phyloP scores from a whole-genome alignment of 2,888 invertebrate genomes.

The Eupithecia tripunctaria region DNA sequence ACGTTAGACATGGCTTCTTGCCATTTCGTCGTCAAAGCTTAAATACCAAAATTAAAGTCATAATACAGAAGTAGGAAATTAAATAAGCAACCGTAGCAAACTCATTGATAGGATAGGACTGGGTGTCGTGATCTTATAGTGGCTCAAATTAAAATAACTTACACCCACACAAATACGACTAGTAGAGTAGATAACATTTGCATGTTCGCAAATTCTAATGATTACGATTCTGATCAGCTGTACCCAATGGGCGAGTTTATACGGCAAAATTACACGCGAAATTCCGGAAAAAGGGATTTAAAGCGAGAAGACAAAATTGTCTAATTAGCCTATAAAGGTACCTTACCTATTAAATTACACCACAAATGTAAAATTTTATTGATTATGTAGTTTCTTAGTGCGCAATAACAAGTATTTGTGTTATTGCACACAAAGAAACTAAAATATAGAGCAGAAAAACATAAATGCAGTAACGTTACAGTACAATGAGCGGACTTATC shows the following conservation, averaged over 20 bases:
- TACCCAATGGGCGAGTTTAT: constrained; percentile 15
- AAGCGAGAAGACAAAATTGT: neutral
- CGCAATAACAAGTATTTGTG: too few species aligned
- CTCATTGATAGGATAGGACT: neutral
- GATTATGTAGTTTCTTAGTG: too few species aligned
- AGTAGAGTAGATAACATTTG: constrained; percentile 6
- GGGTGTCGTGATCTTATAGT: neutral
- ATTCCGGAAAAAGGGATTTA: neutral
- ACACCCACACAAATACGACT: constrained; percentile 1
- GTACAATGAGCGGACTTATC: neutral
- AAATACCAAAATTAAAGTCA: neutral
- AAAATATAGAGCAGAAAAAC: neutral
- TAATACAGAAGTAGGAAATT: neutral
- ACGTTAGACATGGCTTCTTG: neutral
- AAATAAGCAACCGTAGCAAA: neutral
- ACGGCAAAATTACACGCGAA: neutral
- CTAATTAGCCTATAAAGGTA: neutral
- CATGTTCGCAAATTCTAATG: constrained; percentile 12
- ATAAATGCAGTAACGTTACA: neutral
- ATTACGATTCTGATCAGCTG: constrained; percentile 7
- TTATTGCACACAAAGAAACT: neutral
- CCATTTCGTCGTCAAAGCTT: neutral
- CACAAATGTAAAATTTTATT: neutral
- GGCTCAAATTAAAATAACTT: neutral
- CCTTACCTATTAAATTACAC: neutral